phyloP scores from a whole-genome alignment of 2,797 vertebrate species.

The Hybognathus amarus region DNA sequence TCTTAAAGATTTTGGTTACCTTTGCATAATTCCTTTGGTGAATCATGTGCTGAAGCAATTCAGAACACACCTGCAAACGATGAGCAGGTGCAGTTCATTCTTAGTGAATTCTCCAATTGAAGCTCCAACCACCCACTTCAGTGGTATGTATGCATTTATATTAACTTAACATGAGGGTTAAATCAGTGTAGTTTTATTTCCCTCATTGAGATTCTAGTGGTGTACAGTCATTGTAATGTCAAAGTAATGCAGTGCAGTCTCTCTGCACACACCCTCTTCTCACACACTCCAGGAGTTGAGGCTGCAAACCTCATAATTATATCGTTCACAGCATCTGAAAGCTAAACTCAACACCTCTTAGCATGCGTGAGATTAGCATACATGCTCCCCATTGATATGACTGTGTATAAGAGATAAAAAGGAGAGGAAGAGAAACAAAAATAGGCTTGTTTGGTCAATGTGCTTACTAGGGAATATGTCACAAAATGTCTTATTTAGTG shows the following conservation, averaged over 20 bases:
- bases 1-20: not conserved
- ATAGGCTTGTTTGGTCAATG: not conserved
- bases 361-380: conserved; percentile 48
- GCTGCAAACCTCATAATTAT: conserved; percentile 46
- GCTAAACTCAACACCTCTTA: conserved; percentile 38
- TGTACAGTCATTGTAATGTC: not conserved
- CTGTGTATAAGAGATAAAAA: not conserved
- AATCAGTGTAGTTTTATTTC: not conserved
- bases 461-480: not conserved
- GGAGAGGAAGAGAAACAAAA: not conserved
- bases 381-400: conserved; percentile 1
- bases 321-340: conserved; percentile 35
- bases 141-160: not conserved
- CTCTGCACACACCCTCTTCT: not conserved
- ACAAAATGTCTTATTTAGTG: not conserved
- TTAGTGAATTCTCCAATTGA: not conserved
- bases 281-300: conserved; percentile 11
- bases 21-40: conserved; percentile 7
- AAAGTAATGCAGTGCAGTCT: conserved; percentile 5
- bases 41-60: not conserved
- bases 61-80: not conserved
- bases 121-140: not conserved
- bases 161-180: not conserved
- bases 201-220: not conserved
- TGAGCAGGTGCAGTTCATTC: not conserved